Evolutionary conservation across 2,797 vertebrate genomes (phyloP), one percentile per base, ranked within the genome.

Genomic region (Coreius guichenoti): DNA sequence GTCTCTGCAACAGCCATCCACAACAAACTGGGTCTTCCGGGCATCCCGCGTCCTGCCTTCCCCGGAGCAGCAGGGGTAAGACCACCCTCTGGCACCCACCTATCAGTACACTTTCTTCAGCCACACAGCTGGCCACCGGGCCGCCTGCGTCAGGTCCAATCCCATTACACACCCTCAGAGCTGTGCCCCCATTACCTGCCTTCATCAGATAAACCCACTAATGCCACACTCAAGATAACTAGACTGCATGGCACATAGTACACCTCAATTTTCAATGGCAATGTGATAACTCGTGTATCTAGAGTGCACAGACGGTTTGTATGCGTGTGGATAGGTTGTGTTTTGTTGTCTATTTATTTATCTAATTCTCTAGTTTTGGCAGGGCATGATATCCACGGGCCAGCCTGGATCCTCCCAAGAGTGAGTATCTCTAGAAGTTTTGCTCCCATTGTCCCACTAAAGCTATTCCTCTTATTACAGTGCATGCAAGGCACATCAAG

Each of bases 1-100:
- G 98, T 99, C 93, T 99, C 98, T 16, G 98, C 98, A 92, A 99
- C 98, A 31, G 98, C 98, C 92, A 99, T 99, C 94, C 98, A 99
- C 97, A 99, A 98, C 96, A 99, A 99, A 93, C 96, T 99, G 91
- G 98, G 98, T 90, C 96, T 99, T 93, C 97, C 98, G 88, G 98
- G 98, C 93, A 97, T 99, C 94, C 97, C 98, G 76, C 98, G 98
- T 91, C 97, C 98, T 81, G 94, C 98, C 91, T 99, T 99, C 93
- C 97, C 98, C 1, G 97, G 98, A 94, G 97, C 96, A 14, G 95
- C 98, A 89, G 98, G 97, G 97, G 98, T 99, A 96, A 98, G 98
- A 96, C 77, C 88, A 88, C 85, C 91, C 70, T 68, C 86, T 80
- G 51, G 89, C 92, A 91, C 54, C 54, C 63, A 39, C 21, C 72